These are phyloP conservation scores for Neodiprion pinetum DNA, from an alignment of 1,140 invertebrate species.

Conservation along the genomic window DNA sequence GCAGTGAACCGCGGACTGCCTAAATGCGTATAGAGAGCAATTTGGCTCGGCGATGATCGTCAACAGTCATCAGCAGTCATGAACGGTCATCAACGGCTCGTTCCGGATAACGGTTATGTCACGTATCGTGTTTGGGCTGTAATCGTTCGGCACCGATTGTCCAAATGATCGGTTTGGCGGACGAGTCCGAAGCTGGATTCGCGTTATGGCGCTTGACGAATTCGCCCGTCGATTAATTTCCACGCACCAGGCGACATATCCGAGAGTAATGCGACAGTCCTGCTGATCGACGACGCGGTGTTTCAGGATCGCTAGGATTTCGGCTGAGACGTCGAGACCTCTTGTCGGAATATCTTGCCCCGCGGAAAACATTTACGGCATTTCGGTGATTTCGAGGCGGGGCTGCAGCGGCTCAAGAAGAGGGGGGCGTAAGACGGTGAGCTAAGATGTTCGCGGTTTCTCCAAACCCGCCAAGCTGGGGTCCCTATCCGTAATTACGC, in stretches of 20 bases:
- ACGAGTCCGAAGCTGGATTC: conserved; percentile 5
- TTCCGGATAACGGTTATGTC: conserved; percentile 58
- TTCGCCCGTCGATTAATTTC: no score
- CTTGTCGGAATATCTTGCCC: not conserved
- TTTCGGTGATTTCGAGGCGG: conserved; percentile 40
- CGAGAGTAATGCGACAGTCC: not conserved
- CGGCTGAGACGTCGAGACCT: not conserved
- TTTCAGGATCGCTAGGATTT: not conserved
- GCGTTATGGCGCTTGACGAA: no score
- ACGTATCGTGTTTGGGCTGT: conserved; percentile 48
- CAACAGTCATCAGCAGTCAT: conserved; percentile 7
- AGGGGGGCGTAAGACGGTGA: conserved; percentile 33
- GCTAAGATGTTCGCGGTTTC: conserved; percentile 58
- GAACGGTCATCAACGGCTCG: conserved; percentile 49
- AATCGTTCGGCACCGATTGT: conserved; percentile 58
- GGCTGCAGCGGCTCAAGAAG: conserved; percentile 25
- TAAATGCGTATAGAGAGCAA: conserved; percentile 35
- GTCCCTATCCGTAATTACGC: conserved; percentile 58
- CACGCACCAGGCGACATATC: no score
- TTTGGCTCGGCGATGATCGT: conserved; percentile 54
- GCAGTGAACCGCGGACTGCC: conserved; percentile 13
- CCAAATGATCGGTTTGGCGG: conserved; percentile 55
- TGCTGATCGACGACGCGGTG: not conserved
- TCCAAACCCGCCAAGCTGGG: conserved; percentile 43
- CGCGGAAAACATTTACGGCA: conserved; percentile 42